phyloP scores from a whole-genome alignment of 2,888 invertebrate genomes.

The Pandemis corylana region DNA sequence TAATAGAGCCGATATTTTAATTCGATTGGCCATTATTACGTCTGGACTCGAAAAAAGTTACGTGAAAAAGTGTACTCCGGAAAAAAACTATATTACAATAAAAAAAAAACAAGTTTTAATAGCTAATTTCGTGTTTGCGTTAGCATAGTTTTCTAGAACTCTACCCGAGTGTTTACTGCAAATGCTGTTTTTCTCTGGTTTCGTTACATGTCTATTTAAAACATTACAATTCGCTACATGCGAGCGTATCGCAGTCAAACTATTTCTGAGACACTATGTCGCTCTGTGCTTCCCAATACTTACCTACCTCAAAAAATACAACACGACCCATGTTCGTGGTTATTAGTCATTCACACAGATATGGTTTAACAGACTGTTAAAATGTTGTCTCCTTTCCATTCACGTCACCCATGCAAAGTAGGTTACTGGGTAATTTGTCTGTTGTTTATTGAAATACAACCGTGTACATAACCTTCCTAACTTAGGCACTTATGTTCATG shows the following conservation, averaged over 20 bases:
- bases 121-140: background rate
- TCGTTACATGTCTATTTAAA: background rate
- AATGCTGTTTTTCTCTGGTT: background rate
- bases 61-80: too few species aligned
- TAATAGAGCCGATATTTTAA: too few species aligned
- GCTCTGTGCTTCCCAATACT: background rate
- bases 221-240: background rate
- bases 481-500: constrained; percentile 43
- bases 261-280: background rate
- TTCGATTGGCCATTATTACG: too few species aligned
- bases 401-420: background rate
- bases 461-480: constrained; percentile 17
- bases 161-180: background rate
- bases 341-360: constrained; percentile 9
- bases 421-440: background rate
- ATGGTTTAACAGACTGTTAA: background rate
- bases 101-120: too few species aligned
- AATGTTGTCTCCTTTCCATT: background rate
- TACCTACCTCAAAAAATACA: background rate
- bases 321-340: constrained; percentile 19
- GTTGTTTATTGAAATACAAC: background rate
- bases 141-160: background rate
- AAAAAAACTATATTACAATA: too few species aligned
- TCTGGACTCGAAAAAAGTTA: too few species aligned
- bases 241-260: constrained; percentile 15